These are phyloP conservation scores for Maconellicoccus hirsutus DNA, from an alignment of 1,140 invertebrate genomes.

Conservation along the genomic window DNA sequence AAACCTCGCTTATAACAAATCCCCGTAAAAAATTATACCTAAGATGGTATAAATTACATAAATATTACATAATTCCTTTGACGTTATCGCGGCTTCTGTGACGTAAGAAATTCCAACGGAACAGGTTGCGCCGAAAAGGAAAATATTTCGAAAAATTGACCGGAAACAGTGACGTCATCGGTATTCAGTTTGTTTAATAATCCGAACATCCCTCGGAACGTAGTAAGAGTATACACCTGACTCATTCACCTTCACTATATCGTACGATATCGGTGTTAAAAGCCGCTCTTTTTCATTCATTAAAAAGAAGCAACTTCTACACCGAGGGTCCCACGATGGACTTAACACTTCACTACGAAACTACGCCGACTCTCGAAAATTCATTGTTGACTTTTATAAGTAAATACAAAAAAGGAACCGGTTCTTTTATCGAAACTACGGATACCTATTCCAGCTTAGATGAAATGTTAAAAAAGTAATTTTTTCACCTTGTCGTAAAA, in stretches of 20 bases:
- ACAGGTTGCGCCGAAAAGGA: background rate
- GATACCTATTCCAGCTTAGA: background rate
- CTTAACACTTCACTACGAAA: slow-evolving; percentile 4
- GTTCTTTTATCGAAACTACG: background rate
- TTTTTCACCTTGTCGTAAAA: background rate
- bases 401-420: background rate
- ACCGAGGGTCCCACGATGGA: background rate
- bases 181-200: slow-evolving; percentile 1
- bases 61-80: too few relatives aligned
- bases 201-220: background rate
- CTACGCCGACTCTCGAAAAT: background rate
- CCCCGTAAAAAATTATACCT: too few relatives aligned
- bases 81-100: background rate
- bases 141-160: slow-evolving; percentile 2
- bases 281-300: slow-evolving; percentile 7
- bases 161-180: background rate
- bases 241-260: slow-evolving; percentile 4
- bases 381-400: slow-evolving; percentile 3
- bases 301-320: slow-evolving; percentile 3
- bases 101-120: background rate
- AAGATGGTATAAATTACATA: too few relatives aligned
- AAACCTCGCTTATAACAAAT: too few relatives aligned
- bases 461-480: background rate
- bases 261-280: background rate
- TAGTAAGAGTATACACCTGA: background rate